Percentiles rank a stretch among this genome's conserved stretches.
Evolutionary conservation across 2,113 vertebrate genomes (phyloP).

Genomic region (Leucosticte australis): DNA sequence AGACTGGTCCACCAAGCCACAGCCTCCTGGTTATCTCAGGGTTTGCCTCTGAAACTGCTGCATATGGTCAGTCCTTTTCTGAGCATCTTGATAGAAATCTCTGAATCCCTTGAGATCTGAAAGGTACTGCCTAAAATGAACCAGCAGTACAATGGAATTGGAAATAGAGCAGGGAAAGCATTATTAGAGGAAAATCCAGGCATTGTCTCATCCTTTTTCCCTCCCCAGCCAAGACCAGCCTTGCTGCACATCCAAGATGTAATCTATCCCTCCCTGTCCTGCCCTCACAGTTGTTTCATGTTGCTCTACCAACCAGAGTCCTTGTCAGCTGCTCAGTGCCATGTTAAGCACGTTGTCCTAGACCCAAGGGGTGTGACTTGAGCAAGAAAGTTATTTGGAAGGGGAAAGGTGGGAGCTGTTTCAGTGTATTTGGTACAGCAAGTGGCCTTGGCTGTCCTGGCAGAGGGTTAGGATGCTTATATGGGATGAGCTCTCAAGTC

Average conservation of each 20-base stretch:
- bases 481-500: background rate
- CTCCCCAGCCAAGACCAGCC: background rate
- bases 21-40: background rate
- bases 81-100: background rate
- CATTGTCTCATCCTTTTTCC: background rate
- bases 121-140: background rate
- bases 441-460: background rate
- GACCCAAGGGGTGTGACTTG: background rate
- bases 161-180: background rate
- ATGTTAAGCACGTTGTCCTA: rapidly evolving
- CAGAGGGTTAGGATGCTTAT: background rate
- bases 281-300: background rate
- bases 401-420: background rate
- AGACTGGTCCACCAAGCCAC: background rate
- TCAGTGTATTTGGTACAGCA: background rate
- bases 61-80: background rate
- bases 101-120: background rate
- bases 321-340: background rate
- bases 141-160: background rate
- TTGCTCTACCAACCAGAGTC: background rate
- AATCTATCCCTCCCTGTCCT: background rate
- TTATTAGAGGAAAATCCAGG: background rate
- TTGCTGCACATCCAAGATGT: background rate
- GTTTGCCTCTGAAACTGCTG: background rate
- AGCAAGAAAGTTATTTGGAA: background rate